phyloP scores from a whole-genome alignment of 2,797 vertebrate species.

The Fratercula arctica region DNA sequence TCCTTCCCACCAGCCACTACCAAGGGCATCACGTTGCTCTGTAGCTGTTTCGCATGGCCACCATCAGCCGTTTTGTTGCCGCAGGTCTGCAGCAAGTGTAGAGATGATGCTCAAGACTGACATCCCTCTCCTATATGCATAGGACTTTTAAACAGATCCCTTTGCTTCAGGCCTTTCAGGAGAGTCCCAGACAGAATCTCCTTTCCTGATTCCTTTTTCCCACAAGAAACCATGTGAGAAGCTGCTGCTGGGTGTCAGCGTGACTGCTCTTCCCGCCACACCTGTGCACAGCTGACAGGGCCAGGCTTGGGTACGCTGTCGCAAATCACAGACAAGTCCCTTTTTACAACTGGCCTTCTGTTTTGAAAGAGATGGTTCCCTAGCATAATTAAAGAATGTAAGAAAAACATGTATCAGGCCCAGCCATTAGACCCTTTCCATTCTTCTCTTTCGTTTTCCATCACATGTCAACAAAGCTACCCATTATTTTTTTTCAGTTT shows the following conservation, averaged over 20 bases:
- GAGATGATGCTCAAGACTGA: too few relatives aligned
- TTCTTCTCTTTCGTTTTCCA: neutral
- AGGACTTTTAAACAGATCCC: neutral
- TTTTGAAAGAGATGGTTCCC: neutral
- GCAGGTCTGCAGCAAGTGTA: neutral
- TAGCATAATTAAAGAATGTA: neutral
- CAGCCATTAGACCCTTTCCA: neutral
- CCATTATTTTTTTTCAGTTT: neutral
- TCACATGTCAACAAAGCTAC: neutral
- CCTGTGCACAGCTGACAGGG: neutral
- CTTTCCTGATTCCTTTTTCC: neutral
- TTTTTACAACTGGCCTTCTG: neutral
- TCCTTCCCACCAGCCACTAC: neutral
- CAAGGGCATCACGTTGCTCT: fast-evolving
- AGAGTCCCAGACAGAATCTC: neutral
- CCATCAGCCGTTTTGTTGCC: fast-evolving
- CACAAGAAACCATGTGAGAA: fast-evolving
- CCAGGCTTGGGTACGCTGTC: neutral
- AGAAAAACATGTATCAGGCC: neutral
- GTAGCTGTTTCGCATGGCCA: neutral
- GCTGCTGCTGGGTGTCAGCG: fast-evolving
- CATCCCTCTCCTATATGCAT: fast-evolving
- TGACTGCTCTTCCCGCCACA: neutral
- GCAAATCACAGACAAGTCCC: neutral
- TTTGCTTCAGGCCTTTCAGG: neutral